Percentiles rank a stretch among this genome's conserved stretches.
phyloP scores from a whole-genome alignment of 2,113 vertebrate species.

The Prinia subflava region DNA sequence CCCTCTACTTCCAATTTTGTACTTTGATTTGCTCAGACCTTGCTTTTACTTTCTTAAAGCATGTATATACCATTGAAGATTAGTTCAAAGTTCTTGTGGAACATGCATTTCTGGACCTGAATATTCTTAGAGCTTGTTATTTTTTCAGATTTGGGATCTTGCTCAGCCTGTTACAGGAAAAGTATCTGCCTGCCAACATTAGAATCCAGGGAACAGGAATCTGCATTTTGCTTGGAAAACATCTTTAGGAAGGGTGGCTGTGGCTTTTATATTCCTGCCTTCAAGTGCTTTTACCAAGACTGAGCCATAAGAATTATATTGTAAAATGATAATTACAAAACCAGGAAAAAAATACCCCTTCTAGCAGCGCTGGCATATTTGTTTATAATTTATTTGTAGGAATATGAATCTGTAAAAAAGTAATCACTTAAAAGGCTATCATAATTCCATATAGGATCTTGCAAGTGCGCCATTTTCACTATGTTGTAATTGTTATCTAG shows the following conservation, averaged over 20 bases:
- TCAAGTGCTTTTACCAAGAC: not conserved
- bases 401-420: not conserved
- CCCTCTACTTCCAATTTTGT: not conserved
- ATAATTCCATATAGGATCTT: not conserved
- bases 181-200: not conserved
- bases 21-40: not conserved
- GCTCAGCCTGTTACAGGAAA: not conserved
- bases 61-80: not conserved
- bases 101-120: not conserved
- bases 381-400: not conserved
- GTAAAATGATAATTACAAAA: not conserved
- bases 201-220: not conserved
- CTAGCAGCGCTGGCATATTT: not conserved
- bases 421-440: not conserved
- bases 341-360: not conserved
- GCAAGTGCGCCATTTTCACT: not conserved
- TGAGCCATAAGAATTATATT: not conserved
- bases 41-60: not conserved
- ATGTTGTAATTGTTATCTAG: not conserved
- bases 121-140: not conserved
- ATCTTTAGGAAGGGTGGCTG: not conserved
- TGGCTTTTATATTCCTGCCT: not conserved
- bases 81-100: not conserved
- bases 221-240: not conserved
- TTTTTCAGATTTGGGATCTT: conserved; percentile 14